Base-by-base conservation (phyloP, 2,113 vertebrate species). In the Grus americana region DNA sequence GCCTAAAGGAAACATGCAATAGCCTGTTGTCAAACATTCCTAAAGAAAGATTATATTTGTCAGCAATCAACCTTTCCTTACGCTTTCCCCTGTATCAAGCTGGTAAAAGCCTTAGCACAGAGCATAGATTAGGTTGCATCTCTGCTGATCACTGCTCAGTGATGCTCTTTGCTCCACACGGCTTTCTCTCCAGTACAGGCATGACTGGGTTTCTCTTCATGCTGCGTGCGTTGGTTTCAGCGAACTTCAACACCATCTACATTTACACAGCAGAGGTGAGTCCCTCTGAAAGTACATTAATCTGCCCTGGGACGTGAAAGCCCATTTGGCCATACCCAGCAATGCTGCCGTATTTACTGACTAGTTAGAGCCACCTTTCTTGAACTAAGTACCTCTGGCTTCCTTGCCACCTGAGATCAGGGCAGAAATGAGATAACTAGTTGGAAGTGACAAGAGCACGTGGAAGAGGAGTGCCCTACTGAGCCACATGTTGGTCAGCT, bases 251-350 rank as follows among this genome's bases (percentile, higher is more conserved):
- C 76, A 99, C 99, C 93, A 99, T 99, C 94, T 99, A 99, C 85
- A 99, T 99, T 93, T 99, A 99, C 93, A 99, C 99, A 0, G 99
- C 99, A 12, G 99, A 99, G 99, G 99, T 99, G 34, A 9, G 97
- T 95, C 32, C 22, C 59, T 61, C 21, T 32, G 76, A 24, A 54
- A 16, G 40, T 17, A 27, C 0, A 0, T 34, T 86, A 42, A 70
- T 15, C 40, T 92, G 59, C 50, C 42, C 10, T 54, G 29, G 26
- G 22, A 6, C 27, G 52, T 71, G 42, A 83, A 74, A 78, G 34
- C 29, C 30, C n/a, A 2, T 36, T 74, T 84, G 30, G 55, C 26
- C 71, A 17, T 9, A 73, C 3, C 12, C 27, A 78, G n/a, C 22
- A 84, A 70, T 40, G 42, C 21, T 78, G 26, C 9, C 19, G 2